phyloP scores from a whole-genome alignment of 2,113 vertebrate genomes.

The Sturnus vulgaris region DNA sequence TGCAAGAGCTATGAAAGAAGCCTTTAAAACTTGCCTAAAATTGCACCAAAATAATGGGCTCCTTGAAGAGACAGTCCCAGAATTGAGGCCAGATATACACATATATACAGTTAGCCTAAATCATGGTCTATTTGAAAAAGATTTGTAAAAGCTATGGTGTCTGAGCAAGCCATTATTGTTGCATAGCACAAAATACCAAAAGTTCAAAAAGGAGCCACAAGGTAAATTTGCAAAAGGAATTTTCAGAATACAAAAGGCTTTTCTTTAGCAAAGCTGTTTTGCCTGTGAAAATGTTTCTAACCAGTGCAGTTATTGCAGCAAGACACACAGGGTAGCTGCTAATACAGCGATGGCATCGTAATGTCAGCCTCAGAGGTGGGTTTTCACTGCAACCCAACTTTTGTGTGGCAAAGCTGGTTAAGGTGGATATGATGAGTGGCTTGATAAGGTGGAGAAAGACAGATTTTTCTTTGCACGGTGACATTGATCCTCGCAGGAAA shows the following conservation, averaged over 20 bases:
- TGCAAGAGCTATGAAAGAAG: neutral
- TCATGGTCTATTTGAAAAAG: neutral
- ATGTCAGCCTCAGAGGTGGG: neutral
- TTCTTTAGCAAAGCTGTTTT: neutral
- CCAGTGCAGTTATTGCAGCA: neutral
- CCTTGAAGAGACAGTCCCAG: neutral
- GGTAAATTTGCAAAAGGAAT: neutral
- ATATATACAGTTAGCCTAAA: neutral
- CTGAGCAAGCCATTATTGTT: neutral
- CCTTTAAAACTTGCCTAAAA: neutral
- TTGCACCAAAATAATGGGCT: neutral
- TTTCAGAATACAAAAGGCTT: neutral
- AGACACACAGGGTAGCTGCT: neutral
- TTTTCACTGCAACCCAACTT: neutral
- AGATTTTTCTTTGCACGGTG: neutral
- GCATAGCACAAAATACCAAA: neutral
- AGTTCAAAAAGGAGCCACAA: neutral
- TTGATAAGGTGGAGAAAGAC: neutral
- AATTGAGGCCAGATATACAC: neutral
- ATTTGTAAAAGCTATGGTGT: neutral
- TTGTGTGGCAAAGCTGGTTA: neutral
- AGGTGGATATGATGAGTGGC: neutral
- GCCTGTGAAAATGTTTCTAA: neutral
- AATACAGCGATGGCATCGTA: neutral
- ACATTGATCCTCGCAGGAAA: neutral